Evolutionary conservation across 1,140 invertebrate species (phyloP).

Genomic region (Semibalanus balanoides): DNA sequence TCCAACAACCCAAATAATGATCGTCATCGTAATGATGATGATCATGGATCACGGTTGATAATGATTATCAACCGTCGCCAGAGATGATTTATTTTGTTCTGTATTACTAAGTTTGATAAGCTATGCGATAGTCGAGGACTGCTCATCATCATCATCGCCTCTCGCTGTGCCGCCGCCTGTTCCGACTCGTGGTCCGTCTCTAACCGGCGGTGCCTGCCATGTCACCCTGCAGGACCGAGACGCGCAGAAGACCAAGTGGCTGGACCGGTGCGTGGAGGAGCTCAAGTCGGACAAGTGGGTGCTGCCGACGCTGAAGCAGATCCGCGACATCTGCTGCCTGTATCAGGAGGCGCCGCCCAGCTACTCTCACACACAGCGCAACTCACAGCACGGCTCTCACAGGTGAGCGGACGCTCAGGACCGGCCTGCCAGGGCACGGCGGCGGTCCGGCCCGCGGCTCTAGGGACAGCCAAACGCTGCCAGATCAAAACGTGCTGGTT

Average conservation of each 20-base stretch:
- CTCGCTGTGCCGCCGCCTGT: no score
- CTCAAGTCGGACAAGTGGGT: conserved; percentile 82
- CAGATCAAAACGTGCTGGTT: no score
- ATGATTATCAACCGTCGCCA: no score
- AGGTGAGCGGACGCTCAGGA: conserved; percentile 10
- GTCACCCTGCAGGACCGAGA: conserved; percentile 75
- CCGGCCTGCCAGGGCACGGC: conserved; percentile 26
- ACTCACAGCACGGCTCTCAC: conserved; percentile 12
- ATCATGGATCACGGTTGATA: no score
- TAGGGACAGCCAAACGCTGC: conserved; percentile 26
- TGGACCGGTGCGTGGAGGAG: conserved; percentile 90
- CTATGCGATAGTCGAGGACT: no score
- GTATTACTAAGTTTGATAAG: no score
- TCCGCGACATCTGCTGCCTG: conserved; percentile 85
- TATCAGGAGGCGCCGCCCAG: conserved; percentile 65
- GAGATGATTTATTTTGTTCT: no score
- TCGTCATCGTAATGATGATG: no score
- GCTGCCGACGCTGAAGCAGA: conserved; percentile 85
- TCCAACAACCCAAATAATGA: no score
- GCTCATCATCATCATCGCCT: no score
- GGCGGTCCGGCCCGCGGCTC: conserved; percentile 4
- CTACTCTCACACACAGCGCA: conserved; percentile 42
- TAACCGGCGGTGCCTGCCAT: conserved; percentile 11
- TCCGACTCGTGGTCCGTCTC: no score
- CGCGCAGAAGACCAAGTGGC: conserved; percentile 87